Evolutionary conservation across 1,140 invertebrate species (phyloP), one percentile per base, ranked within the genome.

Genomic region (Bombus confusus): DNA sequence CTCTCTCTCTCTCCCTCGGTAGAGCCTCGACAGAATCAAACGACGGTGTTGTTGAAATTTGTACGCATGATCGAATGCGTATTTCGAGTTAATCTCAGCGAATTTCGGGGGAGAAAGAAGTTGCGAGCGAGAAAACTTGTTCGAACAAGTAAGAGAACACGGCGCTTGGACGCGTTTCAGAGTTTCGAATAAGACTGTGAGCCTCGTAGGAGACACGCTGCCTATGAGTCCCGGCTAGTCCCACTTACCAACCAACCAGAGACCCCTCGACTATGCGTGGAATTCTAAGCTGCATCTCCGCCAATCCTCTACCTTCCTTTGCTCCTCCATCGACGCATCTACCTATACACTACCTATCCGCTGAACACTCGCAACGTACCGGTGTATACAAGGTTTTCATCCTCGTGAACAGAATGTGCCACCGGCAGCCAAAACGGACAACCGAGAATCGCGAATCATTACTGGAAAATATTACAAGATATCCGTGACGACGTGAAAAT

Each of bases 161-260:
- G 64, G 64, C 80, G 84, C 64, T 83, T 76, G 75, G 68, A 90
- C 92, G 92, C 91, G 91, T 93, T 93, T 90, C 78, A 41, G 92
- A 92, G 88, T 92, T 93, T 92, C 93, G 93, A 94, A 93, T 93
- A 92, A 92, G 94, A 95, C 95, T 95, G 95, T 91, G 94, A 93
- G 89, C 91, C 94, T 93, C 94, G 94, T 94, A 95, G 94, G 92
- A 94, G 93, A 93, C 93, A 91, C 92, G 93, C 94, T 94, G 93
- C 93, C 95, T 95, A 95, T 95, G 95, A 95, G 94, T 95, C 94
- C 94, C 95, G 94, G 94, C 93, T 95, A 95, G 95, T 94, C 94
- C 95, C 94, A 95, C 95, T 95, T 95, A 95, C 94, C 94, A 93
- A 94, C 95, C 94, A 95, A 95, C 95, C 95, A 95, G 95, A 94